Evolutionary conservation across 2,797 vertebrate genomes (phyloP).

Genomic region (Myoxocephalus aenaeus): DNA sequence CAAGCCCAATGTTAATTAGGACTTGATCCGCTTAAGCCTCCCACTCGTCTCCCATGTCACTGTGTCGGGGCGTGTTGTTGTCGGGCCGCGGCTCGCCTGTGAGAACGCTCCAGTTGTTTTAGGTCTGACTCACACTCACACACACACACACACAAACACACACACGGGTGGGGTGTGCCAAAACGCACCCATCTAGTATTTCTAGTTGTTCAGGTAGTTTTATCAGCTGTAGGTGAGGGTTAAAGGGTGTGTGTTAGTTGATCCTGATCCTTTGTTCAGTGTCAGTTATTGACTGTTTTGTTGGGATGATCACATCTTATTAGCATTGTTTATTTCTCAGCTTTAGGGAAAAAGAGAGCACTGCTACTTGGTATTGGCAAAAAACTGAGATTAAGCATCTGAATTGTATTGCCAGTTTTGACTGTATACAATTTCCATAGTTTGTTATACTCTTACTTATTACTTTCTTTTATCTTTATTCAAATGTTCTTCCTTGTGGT

Average conservation of each 20-base stretch:
- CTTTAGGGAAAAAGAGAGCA: not conserved
- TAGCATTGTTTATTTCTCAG: not conserved
- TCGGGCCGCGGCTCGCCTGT: constrained; percentile 26
- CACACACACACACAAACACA: not conserved
- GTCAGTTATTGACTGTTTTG: not conserved
- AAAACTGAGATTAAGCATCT: not conserved
- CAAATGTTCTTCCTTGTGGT: not conserved
- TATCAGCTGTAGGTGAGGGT: not conserved
- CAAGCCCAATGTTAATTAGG: constrained; percentile 76
- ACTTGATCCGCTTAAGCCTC: constrained; percentile 81
- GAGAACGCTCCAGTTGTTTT: constrained; percentile 53
- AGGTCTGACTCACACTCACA: not conserved
- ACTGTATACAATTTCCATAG: not conserved
- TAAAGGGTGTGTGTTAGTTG: constrained; percentile 5
- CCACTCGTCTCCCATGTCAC: constrained; percentile 70
- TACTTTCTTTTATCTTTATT: not conserved
- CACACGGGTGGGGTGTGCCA: constrained; percentile 19
- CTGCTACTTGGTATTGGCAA: not conserved
- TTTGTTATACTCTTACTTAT: not conserved
- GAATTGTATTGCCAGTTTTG: not conserved
- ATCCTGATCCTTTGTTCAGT: not conserved
- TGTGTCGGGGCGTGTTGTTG: constrained; percentile 63
- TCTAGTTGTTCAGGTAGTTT: constrained; percentile 58
- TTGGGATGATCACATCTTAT: not conserved
- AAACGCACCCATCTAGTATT: constrained; percentile 55